Percentiles rank a stretch among this genome's conserved stretches.
Conservation (phyloP, 1,140 invertebrate genomes). For the Trinorchestia longiramus region DNA sequence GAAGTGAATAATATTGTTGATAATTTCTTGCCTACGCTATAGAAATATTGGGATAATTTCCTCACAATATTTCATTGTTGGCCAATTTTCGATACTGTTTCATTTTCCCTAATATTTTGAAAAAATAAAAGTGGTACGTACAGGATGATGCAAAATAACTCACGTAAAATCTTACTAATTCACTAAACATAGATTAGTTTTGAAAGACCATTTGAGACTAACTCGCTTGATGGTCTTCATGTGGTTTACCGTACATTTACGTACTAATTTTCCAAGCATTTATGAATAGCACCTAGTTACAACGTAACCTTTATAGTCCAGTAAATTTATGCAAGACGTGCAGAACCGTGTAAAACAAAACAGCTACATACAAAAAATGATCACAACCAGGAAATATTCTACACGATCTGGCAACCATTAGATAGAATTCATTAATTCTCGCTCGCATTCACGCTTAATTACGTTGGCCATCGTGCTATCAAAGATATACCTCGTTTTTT, state of each 20-base stretch:
- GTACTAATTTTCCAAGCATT: background rate
- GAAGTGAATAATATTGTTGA: too few relatives aligned
- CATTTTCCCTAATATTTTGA: background rate
- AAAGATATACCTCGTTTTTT: too few relatives aligned
- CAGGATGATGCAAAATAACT: too few relatives aligned
- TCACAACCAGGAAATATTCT: too few relatives aligned
- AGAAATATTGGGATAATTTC: background rate
- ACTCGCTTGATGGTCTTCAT: background rate
- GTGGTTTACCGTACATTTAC: background rate
- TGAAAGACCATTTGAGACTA: background rate
- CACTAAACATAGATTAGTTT: background rate
- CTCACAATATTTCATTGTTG: background rate
- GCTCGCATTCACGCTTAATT: too few relatives aligned
- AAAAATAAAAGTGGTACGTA: background rate
- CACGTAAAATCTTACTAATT: background rate
- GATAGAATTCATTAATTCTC: too few relatives aligned
- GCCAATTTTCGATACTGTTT: background rate
- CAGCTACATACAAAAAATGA: too few relatives aligned
- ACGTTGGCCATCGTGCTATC: too few relatives aligned
- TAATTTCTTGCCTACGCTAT: background rate
- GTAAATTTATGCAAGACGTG: too few relatives aligned
- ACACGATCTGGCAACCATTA: too few relatives aligned
- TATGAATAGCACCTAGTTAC: background rate
- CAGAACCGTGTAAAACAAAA: too few relatives aligned
- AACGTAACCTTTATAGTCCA: background rate